A percentile compares a stretch with the other conserved stretches of the same genome.
Conservation (phyloP, 2,888 invertebrate species). For the Synanthedon tipuliformis region DNA sequence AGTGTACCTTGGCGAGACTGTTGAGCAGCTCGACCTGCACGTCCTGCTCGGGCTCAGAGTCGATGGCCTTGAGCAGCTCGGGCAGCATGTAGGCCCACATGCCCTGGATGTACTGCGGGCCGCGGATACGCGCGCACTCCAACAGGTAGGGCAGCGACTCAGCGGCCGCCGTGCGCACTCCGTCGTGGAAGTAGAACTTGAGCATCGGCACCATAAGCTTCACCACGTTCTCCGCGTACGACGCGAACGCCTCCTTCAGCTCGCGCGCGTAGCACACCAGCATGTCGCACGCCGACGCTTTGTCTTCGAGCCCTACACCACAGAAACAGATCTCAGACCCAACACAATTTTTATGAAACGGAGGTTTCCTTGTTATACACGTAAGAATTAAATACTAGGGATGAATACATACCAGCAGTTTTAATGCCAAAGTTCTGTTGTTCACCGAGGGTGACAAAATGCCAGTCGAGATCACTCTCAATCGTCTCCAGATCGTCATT, state of each 20-base stretch:
- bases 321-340: too few species aligned
- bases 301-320: constrained; percentile 85
- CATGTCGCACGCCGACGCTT: constrained; percentile 97
- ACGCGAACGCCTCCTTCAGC: constrained; percentile 81
- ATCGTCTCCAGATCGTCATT: constrained; percentile 86
- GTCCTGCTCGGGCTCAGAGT: constrained; percentile 90
- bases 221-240: constrained; percentile 75
- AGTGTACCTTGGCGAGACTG: constrained; percentile 77
- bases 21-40: constrained; percentile 86
- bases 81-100: constrained; percentile 94
- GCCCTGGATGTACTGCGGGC: constrained; percentile 72
- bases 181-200: constrained; percentile 94
- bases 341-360: too few species aligned
- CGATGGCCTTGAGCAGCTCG: constrained; percentile 87
- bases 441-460: constrained; percentile 92
- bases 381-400: not conserved
- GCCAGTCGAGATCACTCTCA: constrained; percentile 91
- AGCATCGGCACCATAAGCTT: constrained; percentile 89
- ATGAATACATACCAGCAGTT: constrained; percentile 75
- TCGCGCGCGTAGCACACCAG: constrained; percentile 94
- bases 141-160: constrained; percentile 90
- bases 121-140: constrained; percentile 87
- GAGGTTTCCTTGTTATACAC: not conserved
- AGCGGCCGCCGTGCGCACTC: constrained; percentile 92
- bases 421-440: constrained; percentile 95